These are phyloP conservation scores for Nematostella vectensis DNA, from an alignment of 92 coral and sea anemone genomes.

Conservation along the genomic window DNA sequence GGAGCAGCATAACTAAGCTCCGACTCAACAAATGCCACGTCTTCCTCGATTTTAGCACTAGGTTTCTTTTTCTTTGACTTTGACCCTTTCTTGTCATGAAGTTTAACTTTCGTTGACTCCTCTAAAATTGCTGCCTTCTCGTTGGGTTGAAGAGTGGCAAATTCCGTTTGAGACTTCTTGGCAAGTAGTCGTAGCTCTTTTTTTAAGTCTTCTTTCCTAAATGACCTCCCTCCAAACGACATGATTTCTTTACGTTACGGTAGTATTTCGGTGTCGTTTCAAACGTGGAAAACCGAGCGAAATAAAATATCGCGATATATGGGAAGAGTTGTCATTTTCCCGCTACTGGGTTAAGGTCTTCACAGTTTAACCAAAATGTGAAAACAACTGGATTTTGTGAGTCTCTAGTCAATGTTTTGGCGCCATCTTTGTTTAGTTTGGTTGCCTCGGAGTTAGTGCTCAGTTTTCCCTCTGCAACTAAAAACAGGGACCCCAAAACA, in stretches of 20 bases:
- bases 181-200: slow-evolving; percentile 70
- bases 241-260: too few relatives aligned
- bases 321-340: background rate
- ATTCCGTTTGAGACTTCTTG: slow-evolving; percentile 65
- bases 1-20: slow-evolving; percentile 29
- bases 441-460: slow-evolving; percentile 68
- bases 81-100: slow-evolving; percentile 13
- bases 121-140: slow-evolving; percentile 58
- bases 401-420: slow-evolving; percentile 20
- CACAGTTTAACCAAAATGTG: background rate
- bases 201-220: slow-evolving; percentile 50
- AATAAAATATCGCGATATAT: background rate
- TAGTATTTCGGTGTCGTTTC: background rate
- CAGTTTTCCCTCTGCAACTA: slow-evolving; percentile 19
- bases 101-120: slow-evolving; percentile 17
- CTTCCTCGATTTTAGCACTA: slow-evolving; percentile 7
- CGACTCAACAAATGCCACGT: slow-evolving; percentile 5
- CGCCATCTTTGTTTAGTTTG: slow-evolving; percentile 86
- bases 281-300: background rate
- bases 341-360: too few relatives aligned
- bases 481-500: slow-evolving; percentile 14
- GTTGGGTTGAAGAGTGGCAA: slow-evolving; percentile 35
- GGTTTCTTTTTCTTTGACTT: slow-evolving; percentile 12
- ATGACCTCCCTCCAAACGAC: slow-evolving; percentile 82
- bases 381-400: background rate